Percentiles rank a stretch among this genome's conserved stretches.
Conservation (phyloP, 2,113 vertebrate species). For the Shinisaurus crocodilurus region DNA sequence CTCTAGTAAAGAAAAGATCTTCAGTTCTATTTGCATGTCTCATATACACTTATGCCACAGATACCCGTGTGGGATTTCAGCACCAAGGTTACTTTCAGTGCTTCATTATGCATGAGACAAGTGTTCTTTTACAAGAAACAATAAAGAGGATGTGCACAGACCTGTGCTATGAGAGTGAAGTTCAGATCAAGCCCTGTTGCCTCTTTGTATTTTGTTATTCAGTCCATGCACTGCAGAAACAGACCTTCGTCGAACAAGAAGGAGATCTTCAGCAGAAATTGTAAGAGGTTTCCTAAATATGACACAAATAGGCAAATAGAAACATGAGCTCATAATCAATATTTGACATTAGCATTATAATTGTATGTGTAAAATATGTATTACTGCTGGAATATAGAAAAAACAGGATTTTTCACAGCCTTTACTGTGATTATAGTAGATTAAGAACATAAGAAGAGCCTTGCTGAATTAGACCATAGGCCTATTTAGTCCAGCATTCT, state of each 20-base stretch:
- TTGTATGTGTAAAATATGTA: neutral
- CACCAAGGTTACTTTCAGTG: slow-evolving; percentile 12
- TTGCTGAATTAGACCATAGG: too few species aligned
- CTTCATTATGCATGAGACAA: neutral
- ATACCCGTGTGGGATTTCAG: neutral
- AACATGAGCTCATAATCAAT: neutral
- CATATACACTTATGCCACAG: neutral
- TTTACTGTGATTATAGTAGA: neutral
- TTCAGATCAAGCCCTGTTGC: neutral
- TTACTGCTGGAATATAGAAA: too few species aligned
- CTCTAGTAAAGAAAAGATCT: neutral
- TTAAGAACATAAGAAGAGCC: neutral
- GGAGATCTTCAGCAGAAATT: neutral
- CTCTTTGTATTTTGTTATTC: neutral
- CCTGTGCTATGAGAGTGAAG: neutral
- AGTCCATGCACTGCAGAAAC: neutral
- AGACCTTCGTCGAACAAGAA: neutral
- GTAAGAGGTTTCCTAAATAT: neutral
- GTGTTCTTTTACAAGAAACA: neutral
- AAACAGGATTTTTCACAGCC: neutral
- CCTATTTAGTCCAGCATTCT: too few species aligned
- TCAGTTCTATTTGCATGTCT: neutral
- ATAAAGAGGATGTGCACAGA: slow-evolving; percentile 11
- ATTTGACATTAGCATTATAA: neutral
- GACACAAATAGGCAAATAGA: neutral